Conservation (phyloP, 2,888 invertebrate species). For the Callimorpha dominula region DNA sequence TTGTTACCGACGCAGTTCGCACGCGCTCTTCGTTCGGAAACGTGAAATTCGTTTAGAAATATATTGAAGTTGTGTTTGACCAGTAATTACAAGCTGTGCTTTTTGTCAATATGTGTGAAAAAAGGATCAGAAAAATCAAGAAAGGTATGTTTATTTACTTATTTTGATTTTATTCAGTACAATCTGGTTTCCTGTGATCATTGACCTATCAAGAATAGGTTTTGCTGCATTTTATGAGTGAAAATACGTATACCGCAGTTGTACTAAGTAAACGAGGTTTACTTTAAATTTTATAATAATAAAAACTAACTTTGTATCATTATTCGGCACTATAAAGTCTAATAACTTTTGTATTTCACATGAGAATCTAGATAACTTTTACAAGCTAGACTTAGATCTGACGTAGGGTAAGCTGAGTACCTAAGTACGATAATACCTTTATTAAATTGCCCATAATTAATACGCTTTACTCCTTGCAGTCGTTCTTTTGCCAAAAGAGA, state of each 20-base stretch:
- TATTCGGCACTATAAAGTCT: neutral
- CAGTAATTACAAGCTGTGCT: conserved; percentile 63
- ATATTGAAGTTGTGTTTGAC: conserved; percentile 38
- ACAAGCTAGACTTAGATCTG: too few relatives aligned
- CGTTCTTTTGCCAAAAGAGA: too few relatives aligned
- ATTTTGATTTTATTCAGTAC: neutral
- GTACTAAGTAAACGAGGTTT: neutral
- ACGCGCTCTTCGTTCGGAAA: conserved; percentile 45
- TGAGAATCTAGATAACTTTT: too few relatives aligned
- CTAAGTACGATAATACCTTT: too few relatives aligned
- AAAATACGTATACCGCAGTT: neutral
- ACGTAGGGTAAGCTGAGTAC: too few relatives aligned
- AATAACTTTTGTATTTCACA: neutral
- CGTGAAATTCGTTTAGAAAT: conserved; percentile 28
- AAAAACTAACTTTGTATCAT: neutral
- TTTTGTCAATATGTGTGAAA: conserved; percentile 72
- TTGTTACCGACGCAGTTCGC: conserved; percentile 46
- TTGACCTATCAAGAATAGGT: neutral
- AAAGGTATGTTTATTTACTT: conserved; percentile 61
- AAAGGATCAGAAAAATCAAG: conserved; percentile 70
- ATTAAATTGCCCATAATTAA: too few relatives aligned
- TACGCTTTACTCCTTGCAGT: too few relatives aligned
- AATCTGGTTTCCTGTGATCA: neutral
- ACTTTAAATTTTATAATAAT: neutral
- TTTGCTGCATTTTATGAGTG: neutral